Evolutionary conservation across 2,888 invertebrate genomes (phyloP).

Genomic region (Drosophila koepferae): DNA sequence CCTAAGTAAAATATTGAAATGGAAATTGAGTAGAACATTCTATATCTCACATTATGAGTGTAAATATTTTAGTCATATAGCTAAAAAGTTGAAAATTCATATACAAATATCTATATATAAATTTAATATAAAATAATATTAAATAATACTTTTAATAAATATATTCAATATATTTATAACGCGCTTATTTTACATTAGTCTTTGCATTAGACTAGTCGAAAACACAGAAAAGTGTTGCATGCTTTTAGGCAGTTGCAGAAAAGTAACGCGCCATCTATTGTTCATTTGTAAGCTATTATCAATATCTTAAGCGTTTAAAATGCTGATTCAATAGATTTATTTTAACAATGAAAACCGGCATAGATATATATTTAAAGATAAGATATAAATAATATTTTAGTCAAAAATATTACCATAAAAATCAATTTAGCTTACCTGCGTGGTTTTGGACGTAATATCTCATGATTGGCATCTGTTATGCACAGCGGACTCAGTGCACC

Average conservation of each 20-base stretch:
- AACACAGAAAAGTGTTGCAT: constrained; percentile 31
- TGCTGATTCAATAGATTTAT: neutral
- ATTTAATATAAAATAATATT: no score
- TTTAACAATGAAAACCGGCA: neutral
- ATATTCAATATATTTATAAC: neutral
- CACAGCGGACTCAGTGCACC: constrained; percentile 88
- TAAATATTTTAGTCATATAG: neutral
- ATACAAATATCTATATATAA: no score
- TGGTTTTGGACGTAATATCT: constrained; percentile 94
- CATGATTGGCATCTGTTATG: constrained; percentile 91
- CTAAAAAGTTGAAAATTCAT: no score
- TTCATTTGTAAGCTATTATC: neutral
- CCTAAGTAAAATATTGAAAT: neutral
- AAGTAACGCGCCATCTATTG: constrained; percentile 30
- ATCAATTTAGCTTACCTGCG: constrained; percentile 88
- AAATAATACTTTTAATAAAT: no score
- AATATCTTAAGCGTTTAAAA: neutral
- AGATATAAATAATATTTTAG: neutral
- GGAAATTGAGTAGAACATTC: no score
- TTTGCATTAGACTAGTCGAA: no score
- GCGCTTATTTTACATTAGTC: neutral
- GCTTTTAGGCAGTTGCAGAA: constrained; percentile 23
- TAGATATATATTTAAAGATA: neutral
- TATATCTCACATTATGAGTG: neutral
- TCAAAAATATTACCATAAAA: neutral